Conservation (phyloP, 35 echinoderm and acorn worm species). For the Strongylocentrotus purpuratus region DNA sequence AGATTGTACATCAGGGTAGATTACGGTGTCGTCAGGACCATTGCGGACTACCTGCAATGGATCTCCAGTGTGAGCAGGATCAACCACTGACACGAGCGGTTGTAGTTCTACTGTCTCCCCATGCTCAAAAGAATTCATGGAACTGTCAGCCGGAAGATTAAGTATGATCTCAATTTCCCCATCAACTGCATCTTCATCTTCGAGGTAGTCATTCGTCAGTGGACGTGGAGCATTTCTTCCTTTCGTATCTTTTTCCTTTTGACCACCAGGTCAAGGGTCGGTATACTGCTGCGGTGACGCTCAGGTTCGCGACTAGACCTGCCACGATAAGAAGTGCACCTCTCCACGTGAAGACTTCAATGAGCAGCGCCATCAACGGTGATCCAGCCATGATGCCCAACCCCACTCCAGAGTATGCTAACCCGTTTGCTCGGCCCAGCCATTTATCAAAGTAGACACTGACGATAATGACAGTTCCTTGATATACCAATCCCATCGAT, state of each 20-base stretch:
- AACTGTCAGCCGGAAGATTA: background rate
- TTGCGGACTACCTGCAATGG: no score
- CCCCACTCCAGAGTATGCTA: background rate
- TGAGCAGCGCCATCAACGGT: background rate
- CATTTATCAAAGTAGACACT: slow-evolving; percentile 10
- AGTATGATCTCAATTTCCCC: no score
- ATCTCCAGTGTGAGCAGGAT: no score
- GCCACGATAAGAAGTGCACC: slow-evolving; percentile 32
- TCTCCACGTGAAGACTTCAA: slow-evolving; percentile 13
- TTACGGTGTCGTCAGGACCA: no score
- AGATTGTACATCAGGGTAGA: background rate
- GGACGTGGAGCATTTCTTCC: no score
- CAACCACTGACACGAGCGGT: no score
- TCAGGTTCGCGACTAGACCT: background rate
- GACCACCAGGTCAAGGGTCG: slow-evolving; percentile 25
- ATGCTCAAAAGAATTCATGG: background rate
- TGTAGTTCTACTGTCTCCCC: no score
- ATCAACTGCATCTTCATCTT: no score
- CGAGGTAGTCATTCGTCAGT: no score
- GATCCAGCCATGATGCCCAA: slow-evolving; percentile 11
- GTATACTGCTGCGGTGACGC: background rate
- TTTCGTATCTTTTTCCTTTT: background rate
- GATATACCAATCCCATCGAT: no score
- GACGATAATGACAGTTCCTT: no score
- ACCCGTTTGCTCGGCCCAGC: slow-evolving; percentile 25